Evolutionary conservation across 2,888 invertebrate species (phyloP), one percentile per base, ranked within the genome.

Genomic region (Dascillus cervinus): DNA sequence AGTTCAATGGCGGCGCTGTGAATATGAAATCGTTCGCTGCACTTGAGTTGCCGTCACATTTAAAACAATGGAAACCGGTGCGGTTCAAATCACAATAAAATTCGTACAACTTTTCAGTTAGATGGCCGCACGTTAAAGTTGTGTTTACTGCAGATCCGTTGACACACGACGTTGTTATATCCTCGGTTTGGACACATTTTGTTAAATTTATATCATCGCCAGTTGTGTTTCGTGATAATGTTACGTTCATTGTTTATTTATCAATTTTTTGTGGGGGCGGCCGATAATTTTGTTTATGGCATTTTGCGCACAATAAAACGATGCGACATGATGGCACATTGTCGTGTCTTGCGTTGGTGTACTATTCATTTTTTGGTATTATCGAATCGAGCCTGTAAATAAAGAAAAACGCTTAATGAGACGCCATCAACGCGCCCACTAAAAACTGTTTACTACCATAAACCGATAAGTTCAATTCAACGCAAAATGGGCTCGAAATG

Each of bases 1-100:
- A 35, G 53, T 39, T 29, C 55, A 50, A 21, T 53, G 44, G 34
- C 39, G n/a, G n/a, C n/a, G 47, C 22, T 20, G 36, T 28, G 14
- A 40, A 34, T 26, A 40, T 29, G 29, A 40, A 40, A 17, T 40
- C 32, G 22, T 22, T 37, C 10, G 34, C 33, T n/a, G n/a, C n/a
- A n/a, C n/a, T 32, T 32, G 12, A 30, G 26, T 24, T 30, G 11
- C 21, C 28, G 15, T 29, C 30, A 29, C 45, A 45, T 33, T 37
- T 37, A 11, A 39, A 25, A 32, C 45, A 45, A 15, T 29, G 27
- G 22, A 43, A 39, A n/a, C 33, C 43, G 27, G 35, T 33, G 38
- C 37, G 35, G 34, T 38, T 39, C 26, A 39, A 37, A 34, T 40
- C 39, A 30, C 45, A 45, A 29, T 43, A 41, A 28, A 45, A 43